These are phyloP conservation scores for Peromyscus attwateri DNA, from an alignment of 2,797 vertebrate genomes.

Conservation along the genomic window DNA sequence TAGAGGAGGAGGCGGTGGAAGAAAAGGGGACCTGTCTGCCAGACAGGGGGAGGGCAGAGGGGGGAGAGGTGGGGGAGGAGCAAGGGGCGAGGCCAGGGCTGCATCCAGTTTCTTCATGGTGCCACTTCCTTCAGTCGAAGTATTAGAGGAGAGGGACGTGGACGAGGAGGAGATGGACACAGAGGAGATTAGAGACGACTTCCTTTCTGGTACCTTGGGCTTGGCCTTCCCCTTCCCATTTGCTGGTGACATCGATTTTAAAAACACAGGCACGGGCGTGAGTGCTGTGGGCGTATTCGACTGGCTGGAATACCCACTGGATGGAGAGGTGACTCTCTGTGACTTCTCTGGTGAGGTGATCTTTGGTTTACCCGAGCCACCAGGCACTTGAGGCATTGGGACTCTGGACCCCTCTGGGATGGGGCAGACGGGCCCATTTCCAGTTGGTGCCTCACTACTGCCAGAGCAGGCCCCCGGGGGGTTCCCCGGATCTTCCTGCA, in stretches of 20 bases:
- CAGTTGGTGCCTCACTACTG: slow-evolving; percentile 75
- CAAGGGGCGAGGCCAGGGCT: slow-evolving; percentile 63
- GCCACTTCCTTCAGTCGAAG: slow-evolving; percentile 92
- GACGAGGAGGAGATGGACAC: slow-evolving; percentile 96
- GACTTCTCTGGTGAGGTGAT: slow-evolving; percentile 94
- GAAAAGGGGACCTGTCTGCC: slow-evolving; percentile 1
- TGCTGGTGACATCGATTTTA: slow-evolving; percentile 93
- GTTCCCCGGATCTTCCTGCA: slow-evolving; percentile 89
- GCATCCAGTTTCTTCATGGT: slow-evolving; percentile 83
- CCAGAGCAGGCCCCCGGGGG: slow-evolving; percentile 81
- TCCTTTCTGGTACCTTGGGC: slow-evolving; percentile 97
- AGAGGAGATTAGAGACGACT: slow-evolving; percentile 97
- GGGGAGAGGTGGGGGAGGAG: slow-evolving; percentile 78
- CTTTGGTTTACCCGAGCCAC: slow-evolving; percentile 89
- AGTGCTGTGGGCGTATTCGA: slow-evolving; percentile 98
- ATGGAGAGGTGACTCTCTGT: slow-evolving; percentile 96
- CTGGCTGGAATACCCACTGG: slow-evolving; percentile 98
- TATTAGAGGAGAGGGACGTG: slow-evolving; percentile 97
- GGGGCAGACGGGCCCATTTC: slow-evolving; percentile 86
- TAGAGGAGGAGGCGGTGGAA: slow-evolving; percentile 86
- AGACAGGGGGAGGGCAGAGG: slow-evolving; percentile 74
- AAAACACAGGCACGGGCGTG: slow-evolving; percentile 94
- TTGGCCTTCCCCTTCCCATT: slow-evolving; percentile 92
- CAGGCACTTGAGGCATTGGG: slow-evolving; percentile 84
- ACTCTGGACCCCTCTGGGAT: slow-evolving; percentile 86